phyloP scores from a whole-genome alignment of 2,113 vertebrate genomes.

The Rhinolophus sinicus region DNA sequence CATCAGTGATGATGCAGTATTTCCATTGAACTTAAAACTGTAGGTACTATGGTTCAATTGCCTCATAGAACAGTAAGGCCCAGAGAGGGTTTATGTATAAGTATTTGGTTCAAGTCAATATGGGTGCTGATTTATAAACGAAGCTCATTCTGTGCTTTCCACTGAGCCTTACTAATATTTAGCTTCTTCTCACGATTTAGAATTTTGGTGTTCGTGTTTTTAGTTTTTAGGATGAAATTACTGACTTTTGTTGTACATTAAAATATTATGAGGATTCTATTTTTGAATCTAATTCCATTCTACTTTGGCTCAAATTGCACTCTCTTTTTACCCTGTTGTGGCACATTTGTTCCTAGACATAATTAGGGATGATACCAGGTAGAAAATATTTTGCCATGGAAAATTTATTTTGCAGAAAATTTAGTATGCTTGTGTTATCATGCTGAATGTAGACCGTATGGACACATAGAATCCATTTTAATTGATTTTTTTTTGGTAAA shows the following conservation, averaged over 20 bases:
- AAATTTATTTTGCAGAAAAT: background rate
- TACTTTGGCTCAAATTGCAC: background rate
- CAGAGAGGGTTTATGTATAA: no score
- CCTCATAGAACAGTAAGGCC: background rate
- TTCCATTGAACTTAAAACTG: background rate
- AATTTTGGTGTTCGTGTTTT: background rate
- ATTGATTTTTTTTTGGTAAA: background rate
- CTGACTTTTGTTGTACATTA: background rate
- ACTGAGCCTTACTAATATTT: background rate
- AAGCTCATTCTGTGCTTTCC: background rate
- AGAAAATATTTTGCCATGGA: background rate
- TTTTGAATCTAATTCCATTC: background rate
- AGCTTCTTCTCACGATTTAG: background rate
- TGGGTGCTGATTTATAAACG: background rate
- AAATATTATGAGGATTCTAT: slow-evolving; percentile 5
- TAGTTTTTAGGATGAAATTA: slow-evolving; percentile 25
- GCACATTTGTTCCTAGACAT: background rate
- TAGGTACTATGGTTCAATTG: background rate
- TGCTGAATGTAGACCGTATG: background rate
- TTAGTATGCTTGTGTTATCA: background rate
- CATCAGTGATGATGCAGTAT: background rate
- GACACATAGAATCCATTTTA: background rate
- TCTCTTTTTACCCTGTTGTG: background rate
- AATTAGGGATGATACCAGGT: background rate
- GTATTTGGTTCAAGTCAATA: background rate